phyloP scores from a whole-genome alignment of 1,140 invertebrate genomes.

The Rhyacophila brunnea region DNA sequence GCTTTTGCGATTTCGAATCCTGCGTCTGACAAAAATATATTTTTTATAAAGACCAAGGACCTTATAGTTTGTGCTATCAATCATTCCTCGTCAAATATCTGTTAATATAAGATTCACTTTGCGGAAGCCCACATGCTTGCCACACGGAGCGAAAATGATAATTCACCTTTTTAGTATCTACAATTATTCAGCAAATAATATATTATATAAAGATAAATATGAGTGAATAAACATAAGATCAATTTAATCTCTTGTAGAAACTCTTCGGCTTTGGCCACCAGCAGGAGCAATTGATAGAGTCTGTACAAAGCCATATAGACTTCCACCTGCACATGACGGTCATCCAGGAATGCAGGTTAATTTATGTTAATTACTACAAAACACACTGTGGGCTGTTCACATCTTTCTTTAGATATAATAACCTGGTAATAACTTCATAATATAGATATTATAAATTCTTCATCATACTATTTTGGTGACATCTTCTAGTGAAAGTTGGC shows the following conservation, averaged over 20 bases:
- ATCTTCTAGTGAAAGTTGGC: too few relatives aligned
- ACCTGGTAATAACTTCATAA: too few relatives aligned
- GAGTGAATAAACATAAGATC: background rate
- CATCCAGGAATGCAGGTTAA: too few relatives aligned
- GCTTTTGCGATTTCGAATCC: too few relatives aligned
- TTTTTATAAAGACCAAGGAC: too few relatives aligned
- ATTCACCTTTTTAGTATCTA: background rate
- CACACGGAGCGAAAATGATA: background rate
- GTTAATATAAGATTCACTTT: background rate
- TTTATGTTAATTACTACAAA: too few relatives aligned
- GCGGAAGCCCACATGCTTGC: background rate
- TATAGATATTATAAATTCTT: too few relatives aligned
- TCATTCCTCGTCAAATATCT: background rate
- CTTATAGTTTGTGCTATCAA: background rate
- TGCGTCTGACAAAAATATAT: too few relatives aligned
- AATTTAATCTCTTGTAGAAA: slow-evolving; percentile 9
- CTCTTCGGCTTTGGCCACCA: slow-evolving; percentile 15
- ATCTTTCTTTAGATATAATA: too few relatives aligned
- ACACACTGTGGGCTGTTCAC: too few relatives aligned
- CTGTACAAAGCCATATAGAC: slow-evolving; percentile 13
- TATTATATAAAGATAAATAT: background rate
- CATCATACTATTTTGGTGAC: too few relatives aligned
- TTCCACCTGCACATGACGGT: slow-evolving; percentile 8
- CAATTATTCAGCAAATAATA: background rate
- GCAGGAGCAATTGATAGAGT: slow-evolving; percentile 1